Conservation (phyloP, 2,888 invertebrate genomes). For the Tiphia femorata region DNA sequence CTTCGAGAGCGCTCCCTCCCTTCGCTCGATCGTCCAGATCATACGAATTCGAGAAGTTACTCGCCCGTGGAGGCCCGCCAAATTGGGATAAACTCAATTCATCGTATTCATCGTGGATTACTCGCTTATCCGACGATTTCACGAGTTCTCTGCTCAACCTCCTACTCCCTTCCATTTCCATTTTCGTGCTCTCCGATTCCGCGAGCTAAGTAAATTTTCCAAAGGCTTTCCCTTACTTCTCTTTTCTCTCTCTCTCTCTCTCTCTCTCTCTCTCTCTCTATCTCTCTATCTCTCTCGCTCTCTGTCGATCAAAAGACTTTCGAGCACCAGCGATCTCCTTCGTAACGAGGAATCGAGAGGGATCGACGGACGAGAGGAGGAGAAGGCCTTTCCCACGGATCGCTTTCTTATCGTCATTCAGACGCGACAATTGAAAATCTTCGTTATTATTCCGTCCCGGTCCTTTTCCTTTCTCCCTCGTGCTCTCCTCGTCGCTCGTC, state of each 20-base stretch:
- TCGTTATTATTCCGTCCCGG: conserved; percentile 23
- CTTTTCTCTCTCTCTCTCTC: neutral
- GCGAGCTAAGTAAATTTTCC: neutral
- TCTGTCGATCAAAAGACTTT: neutral
- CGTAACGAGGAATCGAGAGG: neutral
- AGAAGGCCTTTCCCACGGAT: neutral
- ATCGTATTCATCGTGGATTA: too few species aligned
- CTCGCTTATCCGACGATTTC: too few species aligned
- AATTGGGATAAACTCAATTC: too few species aligned
- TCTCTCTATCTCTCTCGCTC: conserved; percentile 4
- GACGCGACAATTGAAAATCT: conserved; percentile 25
- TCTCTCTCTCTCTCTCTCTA: conserved; percentile 13
- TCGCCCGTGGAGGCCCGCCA: too few species aligned
- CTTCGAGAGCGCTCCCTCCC: too few species aligned
- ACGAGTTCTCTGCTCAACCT: too few species aligned
- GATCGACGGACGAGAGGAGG: neutral
- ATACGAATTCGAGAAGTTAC: too few species aligned
- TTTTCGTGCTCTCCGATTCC: too few species aligned
- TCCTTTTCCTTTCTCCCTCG: neutral
- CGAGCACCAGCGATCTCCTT: too few species aligned
- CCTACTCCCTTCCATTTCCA: too few species aligned
- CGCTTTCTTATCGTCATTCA: conserved; percentile 17
- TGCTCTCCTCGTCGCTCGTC: neutral
- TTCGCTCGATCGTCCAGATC: too few species aligned
- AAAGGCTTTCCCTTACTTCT: neutral